These are phyloP conservation scores for Listronotus oregonensis DNA, from an alignment of 1,140 invertebrate genomes.

Conservation along the genomic window DNA sequence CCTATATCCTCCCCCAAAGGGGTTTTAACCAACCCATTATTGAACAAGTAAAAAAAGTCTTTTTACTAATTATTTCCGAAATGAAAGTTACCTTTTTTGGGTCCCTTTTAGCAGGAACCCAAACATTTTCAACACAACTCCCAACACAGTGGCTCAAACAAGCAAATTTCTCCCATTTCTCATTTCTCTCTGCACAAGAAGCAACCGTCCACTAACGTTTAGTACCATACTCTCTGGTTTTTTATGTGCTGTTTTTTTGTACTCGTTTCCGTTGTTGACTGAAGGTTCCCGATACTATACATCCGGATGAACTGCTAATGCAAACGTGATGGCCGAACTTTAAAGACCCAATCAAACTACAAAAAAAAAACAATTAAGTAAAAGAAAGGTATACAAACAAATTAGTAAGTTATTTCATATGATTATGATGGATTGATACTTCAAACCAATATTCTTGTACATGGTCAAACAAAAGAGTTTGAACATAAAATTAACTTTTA, in stretches of 20 bases:
- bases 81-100: conserved; percentile 56
- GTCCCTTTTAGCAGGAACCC: conserved; percentile 76
- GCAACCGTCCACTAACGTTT: conserved; percentile 90
- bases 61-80: no score
- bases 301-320: conserved; percentile 92
- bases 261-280: conserved; percentile 69
- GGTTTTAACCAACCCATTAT: no score
- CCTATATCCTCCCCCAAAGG: no score
- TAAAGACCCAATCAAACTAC: conserved; percentile 66
- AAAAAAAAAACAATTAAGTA: no score
- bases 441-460: no score
- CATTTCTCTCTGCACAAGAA: conserved; percentile 89
- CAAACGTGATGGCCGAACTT: conserved; percentile 89
- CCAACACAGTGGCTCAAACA: conserved; percentile 88
- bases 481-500: no score
- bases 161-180: conserved; percentile 65
- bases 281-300: conserved; percentile 92
- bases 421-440: no score
- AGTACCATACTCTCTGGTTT: conserved; percentile 76
- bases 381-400: conserved; percentile 2
- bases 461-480: no score
- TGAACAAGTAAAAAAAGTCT: no score
- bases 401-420: no score
- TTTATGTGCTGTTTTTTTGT: conserved; percentile 53
- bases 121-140: conserved; percentile 97